phyloP scores from a whole-genome alignment of 2,888 invertebrate species.

The Bombylius major region DNA sequence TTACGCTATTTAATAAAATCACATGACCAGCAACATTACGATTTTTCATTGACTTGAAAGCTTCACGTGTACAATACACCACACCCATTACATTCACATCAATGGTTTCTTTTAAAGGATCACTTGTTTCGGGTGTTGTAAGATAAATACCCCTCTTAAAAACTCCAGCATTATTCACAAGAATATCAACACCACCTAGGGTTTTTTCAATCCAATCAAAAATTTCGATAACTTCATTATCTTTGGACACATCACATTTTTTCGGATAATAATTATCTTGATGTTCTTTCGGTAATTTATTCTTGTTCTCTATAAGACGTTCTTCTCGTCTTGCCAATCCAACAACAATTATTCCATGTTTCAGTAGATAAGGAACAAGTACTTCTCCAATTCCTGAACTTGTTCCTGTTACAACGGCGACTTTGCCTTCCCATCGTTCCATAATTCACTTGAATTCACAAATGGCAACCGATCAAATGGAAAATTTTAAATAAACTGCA shows the following conservation, averaged over 20 bases:
- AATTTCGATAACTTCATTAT: constrained; percentile 40
- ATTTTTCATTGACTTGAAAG: constrained; percentile 36
- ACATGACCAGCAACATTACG: constrained; percentile 39
- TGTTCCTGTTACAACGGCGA: constrained; percentile 50
- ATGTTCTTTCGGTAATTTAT: constrained; percentile 21
- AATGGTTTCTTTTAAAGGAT: constrained; percentile 25
- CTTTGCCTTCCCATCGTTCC: constrained; percentile 46
- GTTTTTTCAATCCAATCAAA: constrained; percentile 39
- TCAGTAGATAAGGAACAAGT: constrained; percentile 33
- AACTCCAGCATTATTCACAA: constrained; percentile 45
- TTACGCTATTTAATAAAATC: constrained; percentile 36
- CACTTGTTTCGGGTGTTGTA: constrained; percentile 16
- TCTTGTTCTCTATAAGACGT: constrained; percentile 24
- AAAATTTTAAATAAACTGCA: no score
- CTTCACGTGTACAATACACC: constrained; percentile 37
- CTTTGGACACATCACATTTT: constrained; percentile 41
- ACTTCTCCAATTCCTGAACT: constrained; percentile 48
- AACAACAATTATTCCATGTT: constrained; percentile 41
- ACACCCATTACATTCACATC: constrained; percentile 39
- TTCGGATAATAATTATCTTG: constrained; percentile 29
- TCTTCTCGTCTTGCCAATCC: constrained; percentile 42
- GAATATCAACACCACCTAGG: constrained; percentile 43
- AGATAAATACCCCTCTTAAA: constrained; percentile 3
- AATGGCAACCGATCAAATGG: no score
- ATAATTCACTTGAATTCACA: constrained; percentile 20